Evolutionary conservation across 2,888 invertebrate species (phyloP), one percentile per base, ranked within the genome.

Genomic region (Dasysyrphus tricinctus): DNA sequence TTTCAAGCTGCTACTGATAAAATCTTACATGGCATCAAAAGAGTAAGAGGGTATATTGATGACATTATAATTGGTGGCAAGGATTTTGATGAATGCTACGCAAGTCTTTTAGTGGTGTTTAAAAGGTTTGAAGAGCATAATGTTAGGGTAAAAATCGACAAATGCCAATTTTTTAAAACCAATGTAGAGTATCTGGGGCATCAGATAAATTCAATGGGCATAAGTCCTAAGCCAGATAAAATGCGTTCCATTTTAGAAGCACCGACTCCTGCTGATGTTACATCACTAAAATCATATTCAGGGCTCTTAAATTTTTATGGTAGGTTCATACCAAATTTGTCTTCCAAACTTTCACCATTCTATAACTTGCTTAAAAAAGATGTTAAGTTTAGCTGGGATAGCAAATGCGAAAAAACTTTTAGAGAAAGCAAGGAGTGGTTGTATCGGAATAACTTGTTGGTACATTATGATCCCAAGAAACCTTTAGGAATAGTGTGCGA

Each of bases 1-100:
- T 44, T 44, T 44, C 44, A 44, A n/a, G 44, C 44, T 44, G 44
- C 44, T n/a, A 44, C 44, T 14, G 44, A 44, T 44, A 44, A 44
- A 44, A 44, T 44, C n/a, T 44, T 44, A 6, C 44, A 44, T 44
- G 44, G 44, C 14, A 44, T 44, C 44, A 44, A 14, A 44, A 44
- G n/a, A n/a, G 44, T 44, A n/a, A 44, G 44, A 44, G 44, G 44
- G 14, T 44, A 44, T n/a, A 44, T 44, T 3, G 44, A n/a, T 44
- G 44, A n/a, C n/a, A 44, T 44, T 3, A n/a, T 37, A 37, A 37
- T 37, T 37, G 37, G 37, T 1, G 37, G 39, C 12, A 39, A 39
- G 14, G 39, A 39, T 39, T 39, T 12, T 14, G 12, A 39, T 14
- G 32, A 32, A 5, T 32, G 32, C 5, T 32, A 32, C 5, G 32